These are phyloP conservation scores for Xestoiulus laeticollis DNA, from an alignment of 2,888 invertebrate genomes.

Conservation along the genomic window DNA sequence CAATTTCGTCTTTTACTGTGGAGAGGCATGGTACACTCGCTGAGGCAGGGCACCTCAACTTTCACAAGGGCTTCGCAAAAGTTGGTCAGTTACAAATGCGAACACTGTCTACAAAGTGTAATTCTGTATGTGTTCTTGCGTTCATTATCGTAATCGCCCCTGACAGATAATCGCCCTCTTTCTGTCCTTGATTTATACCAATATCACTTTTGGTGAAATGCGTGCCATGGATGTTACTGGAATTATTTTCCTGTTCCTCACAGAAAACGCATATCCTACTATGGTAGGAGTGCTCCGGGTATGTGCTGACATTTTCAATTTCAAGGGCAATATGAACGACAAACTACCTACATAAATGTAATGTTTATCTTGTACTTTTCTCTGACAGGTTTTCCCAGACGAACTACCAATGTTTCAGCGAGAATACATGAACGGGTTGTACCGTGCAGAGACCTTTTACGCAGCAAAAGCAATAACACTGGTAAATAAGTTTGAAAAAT, in stretches of 20 bases:
- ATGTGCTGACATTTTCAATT: neutral
- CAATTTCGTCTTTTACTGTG: conserved; percentile 24
- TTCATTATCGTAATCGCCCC: neutral
- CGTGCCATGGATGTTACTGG: conserved; percentile 29
- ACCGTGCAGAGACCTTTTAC: conserved; percentile 82
- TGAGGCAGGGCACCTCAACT: neutral
- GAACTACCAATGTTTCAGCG: conserved; percentile 81
- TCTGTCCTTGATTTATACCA: conserved; percentile 8
- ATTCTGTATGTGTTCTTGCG: neutral
- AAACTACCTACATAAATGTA: neutral
- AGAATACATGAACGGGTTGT: conserved; percentile 84
- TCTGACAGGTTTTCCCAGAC: conserved; percentile 76
- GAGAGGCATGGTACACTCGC: conserved; percentile 27
- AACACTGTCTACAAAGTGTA: neutral
- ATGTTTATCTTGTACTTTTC: neutral
- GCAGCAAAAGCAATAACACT: conserved; percentile 79
- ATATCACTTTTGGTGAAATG: neutral
- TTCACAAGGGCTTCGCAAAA: conserved; percentile 13
- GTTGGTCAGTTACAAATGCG: neutral
- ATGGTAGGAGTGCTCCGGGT: neutral
- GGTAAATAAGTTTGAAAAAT: no score
- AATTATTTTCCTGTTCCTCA: conserved; percentile 12
- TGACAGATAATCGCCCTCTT: neutral
- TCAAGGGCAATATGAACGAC: neutral
- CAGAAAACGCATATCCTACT: conserved; percentile 18